Evolutionary conservation across 2,113 vertebrate species (phyloP), one percentile per base, ranked within the genome.

Genomic region (Ceyx melanurus): DNA sequence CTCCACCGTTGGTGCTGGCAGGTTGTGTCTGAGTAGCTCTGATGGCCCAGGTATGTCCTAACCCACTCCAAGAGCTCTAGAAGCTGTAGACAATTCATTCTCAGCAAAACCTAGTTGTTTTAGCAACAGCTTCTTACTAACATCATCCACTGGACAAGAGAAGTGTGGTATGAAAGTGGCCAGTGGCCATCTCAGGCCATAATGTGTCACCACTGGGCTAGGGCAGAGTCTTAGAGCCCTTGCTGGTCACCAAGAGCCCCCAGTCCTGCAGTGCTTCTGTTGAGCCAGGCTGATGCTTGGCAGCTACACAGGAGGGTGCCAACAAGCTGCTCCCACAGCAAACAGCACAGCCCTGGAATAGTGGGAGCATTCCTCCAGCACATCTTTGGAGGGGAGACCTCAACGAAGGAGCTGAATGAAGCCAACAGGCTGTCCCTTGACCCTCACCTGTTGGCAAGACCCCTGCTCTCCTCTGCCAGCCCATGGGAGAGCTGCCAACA

Each of bases 331-430:
- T 68, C 28, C 28, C 2, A 1, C n/a, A n/a, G 46, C 37, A 53
- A n/a, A 20, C 0, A 18, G 28, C 53, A 16, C 25, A 56, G 56
- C 29, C 33, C 29, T 40, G 53, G 48, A 40, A 35, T 15, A 37
- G 10, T 3, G 54, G 54, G 40, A 54, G 15, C 1, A 0, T 35
- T 42, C 8, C 29, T 11, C 37, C 46, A 46, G 20, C 1, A 2
- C 11, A 35, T 14, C 25, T 75, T 48, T 15, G 46, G 40, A 28
- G 10, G 2, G 13, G 62, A 56, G 29, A 50, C 6, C 35, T 56
- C 25, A 4, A 35, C 21, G 43, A 50, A 18, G 37, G 35, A 35
- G 13, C 29, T 16, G 7, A 62, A 62, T 16, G 7, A 62, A 62
- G 21, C 61, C 43, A 42, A 10, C 15, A 6, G 71, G 35, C 23